phyloP scores from a whole-genome alignment of 2,113 vertebrate species.

The Misgurnus anguillicaudatus region DNA sequence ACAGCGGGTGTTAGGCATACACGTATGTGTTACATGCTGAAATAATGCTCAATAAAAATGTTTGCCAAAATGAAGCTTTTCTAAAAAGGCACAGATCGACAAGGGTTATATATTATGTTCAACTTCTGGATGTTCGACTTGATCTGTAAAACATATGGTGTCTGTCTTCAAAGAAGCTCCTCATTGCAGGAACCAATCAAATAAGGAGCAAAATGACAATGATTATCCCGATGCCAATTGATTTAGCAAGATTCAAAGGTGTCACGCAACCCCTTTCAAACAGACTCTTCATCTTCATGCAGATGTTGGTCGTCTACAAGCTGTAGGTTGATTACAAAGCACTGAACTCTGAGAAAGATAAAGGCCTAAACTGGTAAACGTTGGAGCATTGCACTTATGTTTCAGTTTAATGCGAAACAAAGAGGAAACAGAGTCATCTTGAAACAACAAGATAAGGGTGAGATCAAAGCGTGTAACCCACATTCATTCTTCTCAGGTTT shows the following conservation, averaged over 20 bases:
- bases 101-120: conserved; percentile 68
- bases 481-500: not conserved
- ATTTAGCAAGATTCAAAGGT: conserved; percentile 43
- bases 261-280: not conserved
- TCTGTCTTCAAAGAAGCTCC: conserved; percentile 66
- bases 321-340: not conserved
- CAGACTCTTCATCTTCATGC: not conserved
- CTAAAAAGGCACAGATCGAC: conserved; percentile 44
- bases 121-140: conserved; percentile 65
- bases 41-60: conserved; percentile 41
- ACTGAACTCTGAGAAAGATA: conserved; percentile 30
- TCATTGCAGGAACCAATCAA: conserved; percentile 71
- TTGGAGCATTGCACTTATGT: conserved; percentile 5
- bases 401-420: conserved; percentile 38
- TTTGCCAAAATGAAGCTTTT: conserved; percentile 28
- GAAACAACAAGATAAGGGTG: conserved; percentile 18
- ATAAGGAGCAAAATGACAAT: conserved; percentile 64
- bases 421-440: conserved; percentile 37
- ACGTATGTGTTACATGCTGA: conserved; percentile 32
- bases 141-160: conserved; percentile 74
- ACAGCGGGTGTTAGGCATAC: conserved; percentile 15
- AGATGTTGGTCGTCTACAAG: conserved; percentile 17
- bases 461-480: conserved; percentile 3
- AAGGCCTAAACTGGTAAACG: conserved; percentile 28
- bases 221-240: conserved; percentile 12